Evolutionary conservation across 2,888 invertebrate genomes (phyloP).

Genomic region (Hofmannophila pseudospretella): DNA sequence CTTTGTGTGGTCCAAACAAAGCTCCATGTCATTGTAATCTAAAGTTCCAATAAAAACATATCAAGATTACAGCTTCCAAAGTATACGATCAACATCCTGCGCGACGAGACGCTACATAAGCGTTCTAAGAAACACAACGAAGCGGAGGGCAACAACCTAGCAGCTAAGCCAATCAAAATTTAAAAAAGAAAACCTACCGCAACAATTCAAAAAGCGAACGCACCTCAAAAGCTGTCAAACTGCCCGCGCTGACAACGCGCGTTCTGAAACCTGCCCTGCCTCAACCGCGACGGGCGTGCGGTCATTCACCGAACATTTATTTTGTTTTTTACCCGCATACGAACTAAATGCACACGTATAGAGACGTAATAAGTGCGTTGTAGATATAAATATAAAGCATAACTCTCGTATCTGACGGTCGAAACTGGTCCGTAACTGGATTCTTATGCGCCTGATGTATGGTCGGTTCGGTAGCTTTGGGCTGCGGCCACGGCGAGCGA

Average conservation of each 20-base stretch:
- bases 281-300: constrained; percentile 51
- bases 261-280: constrained; percentile 58
- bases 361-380: constrained; percentile 20
- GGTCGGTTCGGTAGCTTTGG: constrained; percentile 40
- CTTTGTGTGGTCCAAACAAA: no score
- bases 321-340: constrained; percentile 73
- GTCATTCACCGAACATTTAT: constrained; percentile 66
- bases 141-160: constrained; percentile 16
- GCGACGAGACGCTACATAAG: not conserved
- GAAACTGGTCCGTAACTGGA: constrained; percentile 58
- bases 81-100: not conserved
- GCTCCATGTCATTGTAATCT: no score
- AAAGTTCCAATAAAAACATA: not conserved
- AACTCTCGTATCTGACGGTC: constrained; percentile 55
- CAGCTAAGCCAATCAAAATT: constrained; percentile 52
- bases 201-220: constrained; percentile 71
- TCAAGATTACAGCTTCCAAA: not conserved
- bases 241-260: constrained; percentile 41
- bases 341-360: constrained; percentile 57
- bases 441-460: constrained; percentile 31
- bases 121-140: constrained; percentile 1
- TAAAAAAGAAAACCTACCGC: constrained; percentile 38
- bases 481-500: constrained; percentile 21
- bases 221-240: constrained; percentile 74
- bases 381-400: constrained; percentile 50